Conservation (phyloP, 2,113 vertebrate species). For the Strix aluco region DNA sequence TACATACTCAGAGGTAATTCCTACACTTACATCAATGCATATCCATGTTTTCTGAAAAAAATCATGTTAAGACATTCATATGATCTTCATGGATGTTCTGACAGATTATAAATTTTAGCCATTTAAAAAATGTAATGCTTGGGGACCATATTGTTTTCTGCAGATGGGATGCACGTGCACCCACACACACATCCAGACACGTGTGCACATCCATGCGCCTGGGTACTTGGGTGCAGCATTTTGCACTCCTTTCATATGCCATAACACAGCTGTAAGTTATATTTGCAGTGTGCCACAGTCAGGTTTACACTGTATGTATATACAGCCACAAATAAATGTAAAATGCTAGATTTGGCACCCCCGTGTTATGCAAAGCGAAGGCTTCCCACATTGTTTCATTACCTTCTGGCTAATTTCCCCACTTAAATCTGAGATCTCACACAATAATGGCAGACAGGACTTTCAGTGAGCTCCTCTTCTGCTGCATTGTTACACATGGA, state of each 20-base stretch:
- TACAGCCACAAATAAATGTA: not conserved
- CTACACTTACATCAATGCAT: not conserved
- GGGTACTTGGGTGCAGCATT: not conserved
- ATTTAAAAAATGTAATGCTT: not conserved
- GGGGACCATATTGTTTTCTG: not conserved
- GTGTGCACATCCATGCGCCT: accelerated
- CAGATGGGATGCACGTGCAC: accelerated
- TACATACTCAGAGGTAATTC: not conserved
- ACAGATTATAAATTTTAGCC: not conserved
- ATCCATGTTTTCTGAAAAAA: not conserved
- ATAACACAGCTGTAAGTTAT: not conserved
- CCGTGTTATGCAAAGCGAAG: not conserved
- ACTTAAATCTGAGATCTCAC: not conserved
- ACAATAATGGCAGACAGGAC: not conserved
- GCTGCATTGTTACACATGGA: not conserved
- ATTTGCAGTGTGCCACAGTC: not conserved
- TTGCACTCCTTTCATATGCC: not conserved
- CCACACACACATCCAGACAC: accelerated
- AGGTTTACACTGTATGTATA: not conserved
- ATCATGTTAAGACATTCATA: not conserved
- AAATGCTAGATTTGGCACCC: not conserved
- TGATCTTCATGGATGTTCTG: not conserved
- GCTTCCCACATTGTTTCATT: not conserved
- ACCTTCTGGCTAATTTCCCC: not conserved
- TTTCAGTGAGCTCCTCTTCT: not conserved